phyloP scores from a whole-genome alignment of 1,140 invertebrate genomes.

The Eueides isabella region DNA sequence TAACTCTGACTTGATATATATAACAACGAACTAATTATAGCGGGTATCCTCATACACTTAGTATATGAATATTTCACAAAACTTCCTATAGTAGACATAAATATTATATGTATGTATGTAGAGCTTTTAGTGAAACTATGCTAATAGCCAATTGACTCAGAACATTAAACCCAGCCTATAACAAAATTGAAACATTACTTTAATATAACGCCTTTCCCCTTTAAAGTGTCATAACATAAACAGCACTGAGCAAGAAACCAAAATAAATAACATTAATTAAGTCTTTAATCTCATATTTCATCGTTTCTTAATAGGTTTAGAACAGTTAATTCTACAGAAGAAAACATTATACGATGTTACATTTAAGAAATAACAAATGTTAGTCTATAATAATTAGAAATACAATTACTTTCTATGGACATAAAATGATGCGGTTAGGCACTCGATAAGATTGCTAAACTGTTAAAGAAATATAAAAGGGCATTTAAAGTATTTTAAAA shows the following conservation, averaged over 20 bases:
- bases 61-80: conserved; percentile 29
- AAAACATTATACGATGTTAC: conserved; percentile 11
- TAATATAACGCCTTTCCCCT: conserved; percentile 49
- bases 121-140: conserved; percentile 51
- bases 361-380: conserved; percentile 11
- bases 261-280: conserved; percentile 55
- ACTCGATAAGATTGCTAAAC: conserved; percentile 10
- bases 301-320: conserved; percentile 20
- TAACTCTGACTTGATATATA: conserved; percentile 59
- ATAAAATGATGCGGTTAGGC: conserved; percentile 28
- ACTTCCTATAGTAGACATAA: conserved; percentile 34
- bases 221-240: conserved; percentile 13
- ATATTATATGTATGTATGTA: conserved; percentile 72
- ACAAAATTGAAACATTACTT: conserved; percentile 31
- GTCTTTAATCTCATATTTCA: conserved; percentile 66
- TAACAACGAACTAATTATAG: conserved; percentile 67
- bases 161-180: conserved; percentile 62
- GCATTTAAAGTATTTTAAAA: not conserved
- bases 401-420: conserved; percentile 34
- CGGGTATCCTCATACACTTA: conserved; percentile 53
- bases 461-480: not conserved
- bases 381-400: conserved; percentile 15
- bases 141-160: conserved; percentile 56
- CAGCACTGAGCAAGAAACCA: conserved; percentile 19
- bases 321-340: conserved; percentile 25